Percentiles rank a stretch among this genome's conserved stretches.
phyloP scores from a whole-genome alignment of 2,888 invertebrate genomes.

The Eupithecia subumbrata region DNA sequence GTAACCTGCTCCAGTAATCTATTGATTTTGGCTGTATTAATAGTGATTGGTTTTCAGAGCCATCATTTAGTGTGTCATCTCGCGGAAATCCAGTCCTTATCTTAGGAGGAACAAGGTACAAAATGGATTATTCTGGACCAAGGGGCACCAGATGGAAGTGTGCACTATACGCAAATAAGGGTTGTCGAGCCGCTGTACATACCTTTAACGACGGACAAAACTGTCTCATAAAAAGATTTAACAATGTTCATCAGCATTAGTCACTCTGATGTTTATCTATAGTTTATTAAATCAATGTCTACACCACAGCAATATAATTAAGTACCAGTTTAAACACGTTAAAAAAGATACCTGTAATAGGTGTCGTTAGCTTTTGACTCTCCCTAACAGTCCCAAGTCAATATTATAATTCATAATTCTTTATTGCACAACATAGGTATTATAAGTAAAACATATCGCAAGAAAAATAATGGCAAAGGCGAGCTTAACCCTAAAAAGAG shows the following conservation, averaged over 20 bases:
- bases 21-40: not conserved
- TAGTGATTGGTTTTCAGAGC: not conserved
- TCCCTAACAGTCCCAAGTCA: no score
- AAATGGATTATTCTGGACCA: not conserved
- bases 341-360: no score
- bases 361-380: no score
- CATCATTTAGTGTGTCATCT: slow-evolving; percentile 7
- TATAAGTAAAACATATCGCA: no score
- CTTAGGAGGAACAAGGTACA: not conserved
- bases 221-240: not conserved
- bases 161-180: slow-evolving; percentile 3
- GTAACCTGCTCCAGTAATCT: not conserved
- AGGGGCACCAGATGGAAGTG: slow-evolving; percentile 7
- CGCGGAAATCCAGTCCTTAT: slow-evolving; percentile 7
- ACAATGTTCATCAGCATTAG: slow-evolving; percentile 6
- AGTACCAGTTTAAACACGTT: no score
- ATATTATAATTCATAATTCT: no score
- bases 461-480: no score
- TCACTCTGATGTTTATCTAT: no score
- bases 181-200: slow-evolving; percentile 1
- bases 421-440: no score
- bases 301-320: no score
- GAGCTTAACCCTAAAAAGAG: no score
- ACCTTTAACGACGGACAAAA: not conserved
- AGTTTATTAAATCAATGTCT: no score